Percentiles rank a stretch among this genome's conserved stretches.
These are phyloP conservation scores for Lepus oiostolus DNA, from an alignment of 2,797 vertebrate genomes.

Conservation along the genomic window DNA sequence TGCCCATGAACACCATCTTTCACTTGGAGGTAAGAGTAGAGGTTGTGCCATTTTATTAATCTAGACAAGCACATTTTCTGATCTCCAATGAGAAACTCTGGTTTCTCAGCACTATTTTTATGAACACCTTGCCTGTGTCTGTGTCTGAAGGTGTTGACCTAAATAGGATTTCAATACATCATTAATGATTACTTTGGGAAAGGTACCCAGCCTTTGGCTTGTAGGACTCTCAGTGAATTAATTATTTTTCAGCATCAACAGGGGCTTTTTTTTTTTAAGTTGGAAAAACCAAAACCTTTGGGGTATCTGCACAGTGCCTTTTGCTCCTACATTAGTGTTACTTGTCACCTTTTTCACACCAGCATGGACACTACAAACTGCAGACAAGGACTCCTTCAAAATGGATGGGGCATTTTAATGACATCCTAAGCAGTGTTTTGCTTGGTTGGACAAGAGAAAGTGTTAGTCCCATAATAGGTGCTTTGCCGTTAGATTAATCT, in stretches of 20 bases:
- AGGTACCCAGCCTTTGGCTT: conserved; percentile 55
- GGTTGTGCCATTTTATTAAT: conserved; percentile 48
- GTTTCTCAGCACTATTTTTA: conserved; percentile 61
- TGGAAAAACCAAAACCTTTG: conserved; percentile 30
- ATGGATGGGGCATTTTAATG: neutral
- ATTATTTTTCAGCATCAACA: conserved; percentile 65
- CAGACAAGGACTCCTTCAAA: neutral
- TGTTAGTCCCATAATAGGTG: neutral
- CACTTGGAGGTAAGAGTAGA: conserved; percentile 39
- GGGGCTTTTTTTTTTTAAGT: neutral
- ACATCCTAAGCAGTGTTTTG: neutral
- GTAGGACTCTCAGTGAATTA: conserved; percentile 56
- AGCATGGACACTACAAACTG: neutral
- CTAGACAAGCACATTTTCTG: conserved; percentile 61
- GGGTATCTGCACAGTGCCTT: neutral
- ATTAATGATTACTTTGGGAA: conserved; percentile 75
- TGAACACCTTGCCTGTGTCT: conserved; percentile 44
- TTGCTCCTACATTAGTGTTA: neutral
- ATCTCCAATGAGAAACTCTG: conserved; percentile 67
- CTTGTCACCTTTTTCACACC: neutral
- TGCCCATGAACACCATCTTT: neutral
- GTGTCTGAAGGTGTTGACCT: conserved; percentile 72
- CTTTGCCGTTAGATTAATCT: neutral
- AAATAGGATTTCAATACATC: conserved; percentile 76
- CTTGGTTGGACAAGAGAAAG: conserved; percentile 9